Percentiles rank a stretch among this genome's conserved stretches.
Conservation (phyloP, 1,140 invertebrate species). For the Cydia pomonella region DNA sequence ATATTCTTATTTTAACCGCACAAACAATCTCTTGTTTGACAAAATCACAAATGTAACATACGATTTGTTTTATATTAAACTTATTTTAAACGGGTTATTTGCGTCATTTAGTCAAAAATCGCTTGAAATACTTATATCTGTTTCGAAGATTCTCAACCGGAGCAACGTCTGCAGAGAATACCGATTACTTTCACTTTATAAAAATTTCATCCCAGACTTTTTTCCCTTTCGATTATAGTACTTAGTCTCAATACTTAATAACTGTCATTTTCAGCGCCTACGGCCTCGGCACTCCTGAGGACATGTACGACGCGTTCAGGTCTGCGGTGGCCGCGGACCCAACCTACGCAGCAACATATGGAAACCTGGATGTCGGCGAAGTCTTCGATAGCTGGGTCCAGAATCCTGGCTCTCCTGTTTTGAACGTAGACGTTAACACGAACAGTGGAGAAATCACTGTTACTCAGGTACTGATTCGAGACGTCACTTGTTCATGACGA, state of each 20-base stretch:
- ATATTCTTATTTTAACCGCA: too few relatives aligned
- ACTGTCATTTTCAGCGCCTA: conserved; percentile 73
- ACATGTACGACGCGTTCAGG: conserved; percentile 84
- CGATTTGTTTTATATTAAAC: too few relatives aligned
- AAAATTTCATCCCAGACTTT: too few relatives aligned
- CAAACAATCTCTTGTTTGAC: too few relatives aligned
- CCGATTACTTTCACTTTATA: too few relatives aligned
- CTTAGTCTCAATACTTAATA: not conserved
- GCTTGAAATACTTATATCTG: too few relatives aligned
- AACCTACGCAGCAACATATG: conserved; percentile 82
- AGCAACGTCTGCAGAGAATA: too few relatives aligned
- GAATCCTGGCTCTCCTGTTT: conserved; percentile 88
- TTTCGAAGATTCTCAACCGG: too few relatives aligned
- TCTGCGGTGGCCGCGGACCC: conserved; percentile 85
- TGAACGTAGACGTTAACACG: conserved; percentile 80
- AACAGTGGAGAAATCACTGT: conserved; percentile 61
- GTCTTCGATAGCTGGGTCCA: conserved; percentile 88
- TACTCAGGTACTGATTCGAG: conserved; percentile 51
- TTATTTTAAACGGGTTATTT: too few relatives aligned
- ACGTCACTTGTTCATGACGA: conserved; percentile 27
- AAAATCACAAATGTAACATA: too few relatives aligned
- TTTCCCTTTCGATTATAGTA: too few relatives aligned
- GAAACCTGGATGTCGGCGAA: conserved; percentile 65
- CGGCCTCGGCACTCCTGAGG: conserved; percentile 81
- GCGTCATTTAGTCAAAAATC: too few relatives aligned